Conservation (phyloP, 2,113 vertebrate species). For the Chascanopsetta lugubris region DNA sequence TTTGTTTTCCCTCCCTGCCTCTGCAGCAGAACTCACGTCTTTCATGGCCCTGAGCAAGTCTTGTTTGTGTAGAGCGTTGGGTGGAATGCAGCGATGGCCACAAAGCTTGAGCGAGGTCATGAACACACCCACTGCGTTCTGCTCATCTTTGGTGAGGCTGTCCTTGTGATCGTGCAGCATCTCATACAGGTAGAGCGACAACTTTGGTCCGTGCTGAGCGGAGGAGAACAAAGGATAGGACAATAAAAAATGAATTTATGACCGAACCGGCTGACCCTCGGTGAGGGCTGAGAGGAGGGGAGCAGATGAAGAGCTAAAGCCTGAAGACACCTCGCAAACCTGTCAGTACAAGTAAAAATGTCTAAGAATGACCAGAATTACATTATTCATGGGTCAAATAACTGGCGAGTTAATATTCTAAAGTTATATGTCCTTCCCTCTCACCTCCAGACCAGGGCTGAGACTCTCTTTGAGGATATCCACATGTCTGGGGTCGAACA, state of each 20-base stretch:
- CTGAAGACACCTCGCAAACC: constrained; percentile 4
- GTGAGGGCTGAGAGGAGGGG: constrained; percentile 1
- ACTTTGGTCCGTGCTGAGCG: constrained; percentile 91
- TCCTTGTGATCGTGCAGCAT: constrained; percentile 88
- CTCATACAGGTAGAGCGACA: constrained; percentile 93
- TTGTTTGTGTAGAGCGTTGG: constrained; percentile 83
- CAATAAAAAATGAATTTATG: not conserved
- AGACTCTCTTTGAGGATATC: constrained; percentile 95
- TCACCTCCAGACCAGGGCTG: constrained; percentile 89
- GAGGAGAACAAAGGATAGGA: not conserved
- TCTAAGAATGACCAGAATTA: not conserved
- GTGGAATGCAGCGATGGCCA: constrained; percentile 89
- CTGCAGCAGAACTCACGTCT: constrained; percentile 83
- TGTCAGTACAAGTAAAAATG: not conserved
- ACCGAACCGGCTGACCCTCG: constrained; percentile 8
- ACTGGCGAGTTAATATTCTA: not conserved
- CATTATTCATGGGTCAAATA: not conserved
- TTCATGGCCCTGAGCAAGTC: constrained; percentile 89
- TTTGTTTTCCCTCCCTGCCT: not conserved
- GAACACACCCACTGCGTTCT: constrained; percentile 81
- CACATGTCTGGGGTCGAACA: constrained; percentile 85
- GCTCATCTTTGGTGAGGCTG: constrained; percentile 87
- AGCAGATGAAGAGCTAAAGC: constrained; percentile 9
- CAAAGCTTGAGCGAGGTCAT: constrained; percentile 89
- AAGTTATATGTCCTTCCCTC: constrained; percentile 15